Base-by-base conservation (phyloP, 2,888 invertebrate genomes). In the Siphlonurus alternatus region DNA sequence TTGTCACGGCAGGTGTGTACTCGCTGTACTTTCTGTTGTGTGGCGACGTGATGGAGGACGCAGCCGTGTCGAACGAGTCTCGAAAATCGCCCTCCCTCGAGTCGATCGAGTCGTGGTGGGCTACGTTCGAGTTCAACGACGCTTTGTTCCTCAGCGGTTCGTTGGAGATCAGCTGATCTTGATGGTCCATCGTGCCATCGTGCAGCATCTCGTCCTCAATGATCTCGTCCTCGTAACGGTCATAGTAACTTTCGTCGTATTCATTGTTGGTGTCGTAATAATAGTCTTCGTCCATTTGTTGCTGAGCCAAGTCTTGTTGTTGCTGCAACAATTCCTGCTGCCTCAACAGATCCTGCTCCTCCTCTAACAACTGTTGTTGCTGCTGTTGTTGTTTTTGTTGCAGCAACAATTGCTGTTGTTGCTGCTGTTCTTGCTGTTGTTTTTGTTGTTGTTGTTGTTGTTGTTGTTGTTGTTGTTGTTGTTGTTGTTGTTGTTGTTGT, bases 81-180 rank as follows among this genome's bases (percentile, higher is more conserved):
- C 79, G 78, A 62, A 79, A 69, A 64, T 81, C 80, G 68, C 81
- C 81, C 66, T 81, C 80, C 20, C 77, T 74, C 1, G 80, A 80
- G 70, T 81, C 81, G 64, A 80, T 71, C 24, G 80, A 81, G 68
- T 81, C 80, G 15, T 64, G 59, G 1, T 51, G 59, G 18, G 56
- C 7, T n/a, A 56, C 5, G 15, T 15, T 38, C 7, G 38, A 38
- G 38, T 38, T 38, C 5, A 38, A 15, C 38, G 7, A 5, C 15
- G 5, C 7, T 38, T 38, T 38, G 7, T 38, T 38, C 5, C 38
- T 38, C 15, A 38, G 15, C 15, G 38, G 5, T 38, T 38, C 38
- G 15, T 38, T 38, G 15, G 38, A 10, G 5, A 15, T 5, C 5
- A 10, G 15, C 38, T 38, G 7, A 38, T 38, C 38, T 38, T 38